A percentile compares a stretch with the other conserved stretches of the same genome.
Conservation (phyloP, 2,113 vertebrate genomes). For the Elanoides forficatus region DNA sequence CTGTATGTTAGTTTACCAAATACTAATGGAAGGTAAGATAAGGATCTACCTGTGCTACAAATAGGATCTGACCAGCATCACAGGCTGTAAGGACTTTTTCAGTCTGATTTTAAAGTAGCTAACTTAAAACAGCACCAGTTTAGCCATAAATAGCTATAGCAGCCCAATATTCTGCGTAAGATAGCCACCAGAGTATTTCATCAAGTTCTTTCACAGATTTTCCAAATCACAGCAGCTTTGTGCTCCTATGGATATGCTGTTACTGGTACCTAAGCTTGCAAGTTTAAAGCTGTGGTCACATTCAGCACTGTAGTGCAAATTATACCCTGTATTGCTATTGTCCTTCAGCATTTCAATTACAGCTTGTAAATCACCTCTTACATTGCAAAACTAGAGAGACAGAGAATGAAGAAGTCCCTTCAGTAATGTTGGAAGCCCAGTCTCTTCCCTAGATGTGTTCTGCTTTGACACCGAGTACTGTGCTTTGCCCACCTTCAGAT, state of each 20-base stretch:
- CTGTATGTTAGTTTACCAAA: not conserved
- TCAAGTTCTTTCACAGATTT: not conserved
- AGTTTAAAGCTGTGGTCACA: not conserved
- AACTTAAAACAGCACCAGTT: not conserved
- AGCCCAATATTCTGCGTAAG: not conserved
- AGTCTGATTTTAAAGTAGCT: not conserved
- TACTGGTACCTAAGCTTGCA: not conserved
- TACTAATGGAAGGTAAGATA: not conserved
- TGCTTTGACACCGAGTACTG: accelerated
- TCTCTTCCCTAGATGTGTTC: not conserved
- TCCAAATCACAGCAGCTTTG: not conserved
- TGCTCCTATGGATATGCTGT: not conserved
- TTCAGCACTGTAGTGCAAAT: no score
- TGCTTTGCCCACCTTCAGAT: not conserved
- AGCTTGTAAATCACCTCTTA: not conserved
- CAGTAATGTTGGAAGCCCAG: not conserved
- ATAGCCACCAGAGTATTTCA: no score
- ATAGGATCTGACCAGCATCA: not conserved
- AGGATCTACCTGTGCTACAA: no score
- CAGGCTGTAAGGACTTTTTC: not conserved
- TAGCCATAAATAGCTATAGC: not conserved
- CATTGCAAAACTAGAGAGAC: not conserved
- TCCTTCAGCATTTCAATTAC: not conserved
- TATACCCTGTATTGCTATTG: not conserved
- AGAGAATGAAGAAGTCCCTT: not conserved